Conservation (phyloP, 1,140 invertebrate genomes). For the Acyrthosiphon pisum region DNA sequence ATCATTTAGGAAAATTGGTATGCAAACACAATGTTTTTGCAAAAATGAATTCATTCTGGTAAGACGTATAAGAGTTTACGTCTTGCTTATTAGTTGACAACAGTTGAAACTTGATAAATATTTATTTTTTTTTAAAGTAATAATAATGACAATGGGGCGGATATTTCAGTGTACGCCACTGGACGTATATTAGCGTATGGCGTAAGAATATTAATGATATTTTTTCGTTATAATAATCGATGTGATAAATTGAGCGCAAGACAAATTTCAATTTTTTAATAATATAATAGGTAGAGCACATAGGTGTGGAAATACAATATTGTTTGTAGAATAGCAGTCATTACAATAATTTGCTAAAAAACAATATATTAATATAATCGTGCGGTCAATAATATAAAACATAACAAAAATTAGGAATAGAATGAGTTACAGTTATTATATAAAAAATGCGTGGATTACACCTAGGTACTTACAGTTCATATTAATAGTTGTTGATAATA, state of each 20-base stretch:
- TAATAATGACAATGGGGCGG: too few relatives aligned
- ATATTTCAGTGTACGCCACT: too few relatives aligned
- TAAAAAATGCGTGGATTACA: background rate
- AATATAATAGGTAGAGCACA: background rate
- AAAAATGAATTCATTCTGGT: too few relatives aligned
- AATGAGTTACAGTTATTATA: background rate
- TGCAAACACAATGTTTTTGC: too few relatives aligned
- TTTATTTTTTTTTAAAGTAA: too few relatives aligned
- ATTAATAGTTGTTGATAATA: background rate
- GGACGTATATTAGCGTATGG: too few relatives aligned
- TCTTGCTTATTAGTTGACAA: too few relatives aligned
- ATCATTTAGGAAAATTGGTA: too few relatives aligned
- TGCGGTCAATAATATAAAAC: background rate
- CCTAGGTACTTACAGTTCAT: background rate
- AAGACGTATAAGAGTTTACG: too few relatives aligned
- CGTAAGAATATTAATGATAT: background rate
- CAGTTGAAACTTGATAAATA: too few relatives aligned
- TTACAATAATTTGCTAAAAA: background rate
- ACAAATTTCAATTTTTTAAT: background rate
- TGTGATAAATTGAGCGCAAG: background rate
- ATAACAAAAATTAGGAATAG: background rate
- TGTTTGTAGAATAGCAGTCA: background rate
- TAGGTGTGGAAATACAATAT: background rate
- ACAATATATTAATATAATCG: background rate
- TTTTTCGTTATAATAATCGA: background rate